Conservation (phyloP, 1,140 invertebrate genomes). For the Conus betulinus region DNA sequence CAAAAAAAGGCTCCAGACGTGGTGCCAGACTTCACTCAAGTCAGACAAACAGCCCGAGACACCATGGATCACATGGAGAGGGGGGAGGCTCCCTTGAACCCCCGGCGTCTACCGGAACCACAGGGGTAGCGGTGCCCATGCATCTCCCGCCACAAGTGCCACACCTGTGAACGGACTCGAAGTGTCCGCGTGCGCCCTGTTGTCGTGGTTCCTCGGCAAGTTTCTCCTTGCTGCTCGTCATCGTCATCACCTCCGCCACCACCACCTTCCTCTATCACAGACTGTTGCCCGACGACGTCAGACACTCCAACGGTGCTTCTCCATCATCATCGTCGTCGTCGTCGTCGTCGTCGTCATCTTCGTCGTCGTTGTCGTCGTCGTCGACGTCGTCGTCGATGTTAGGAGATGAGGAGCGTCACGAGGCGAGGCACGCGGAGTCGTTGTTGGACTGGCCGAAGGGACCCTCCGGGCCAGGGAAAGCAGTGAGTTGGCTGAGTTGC, state of each 20-base stretch:
- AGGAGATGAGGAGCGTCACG: neutral
- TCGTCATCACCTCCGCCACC: slow-evolving; percentile 24
- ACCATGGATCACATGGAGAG: neutral
- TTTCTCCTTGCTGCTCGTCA: slow-evolving; percentile 24
- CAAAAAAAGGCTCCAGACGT: no score
- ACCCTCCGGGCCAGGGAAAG: no score
- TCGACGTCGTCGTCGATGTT: neutral
- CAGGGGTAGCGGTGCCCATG: neutral
- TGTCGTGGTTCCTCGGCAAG: slow-evolving; percentile 29
- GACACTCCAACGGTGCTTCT: neutral
- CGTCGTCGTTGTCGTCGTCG: neutral
- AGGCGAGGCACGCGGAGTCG: neutral
- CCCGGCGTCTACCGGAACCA: neutral
- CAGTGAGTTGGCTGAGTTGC: no score
- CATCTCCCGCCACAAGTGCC: slow-evolving; percentile 16
- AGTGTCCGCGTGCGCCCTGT: slow-evolving; percentile 24
- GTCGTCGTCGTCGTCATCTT: neutral
- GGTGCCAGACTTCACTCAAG: no score
- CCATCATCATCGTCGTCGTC: neutral
- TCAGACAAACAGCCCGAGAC: no score
- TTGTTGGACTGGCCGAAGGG: no score
- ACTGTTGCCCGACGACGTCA: slow-evolving; percentile 27
- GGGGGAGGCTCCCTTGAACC: neutral
- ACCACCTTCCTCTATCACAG: slow-evolving; percentile 31
- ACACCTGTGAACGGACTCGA: slow-evolving; percentile 28